Evolutionary conservation across 2,888 invertebrate genomes (phyloP).

Genomic region (Parapristionchus giblindavisi): DNA sequence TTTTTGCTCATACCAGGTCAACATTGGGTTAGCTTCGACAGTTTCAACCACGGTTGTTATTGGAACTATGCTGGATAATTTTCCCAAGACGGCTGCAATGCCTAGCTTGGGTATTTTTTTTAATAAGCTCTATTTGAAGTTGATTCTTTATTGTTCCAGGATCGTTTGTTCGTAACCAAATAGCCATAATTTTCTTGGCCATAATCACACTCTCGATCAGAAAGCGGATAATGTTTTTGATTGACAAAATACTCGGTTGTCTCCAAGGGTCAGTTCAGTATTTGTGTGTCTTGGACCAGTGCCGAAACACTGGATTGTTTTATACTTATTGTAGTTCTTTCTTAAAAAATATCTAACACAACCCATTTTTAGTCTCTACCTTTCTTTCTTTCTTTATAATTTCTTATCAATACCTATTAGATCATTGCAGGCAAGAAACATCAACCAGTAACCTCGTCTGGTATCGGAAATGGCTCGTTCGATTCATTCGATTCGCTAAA

Average conservation of each 20-base stretch:
- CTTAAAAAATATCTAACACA: too few species aligned
- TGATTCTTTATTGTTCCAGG: background rate
- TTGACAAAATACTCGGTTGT: too few species aligned
- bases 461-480: background rate
- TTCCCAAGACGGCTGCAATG: background rate
- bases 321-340: too few species aligned
- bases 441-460: background rate
- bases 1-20: slow-evolving; percentile 8
- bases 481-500: background rate
- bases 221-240: background rate
- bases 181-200: slow-evolving; percentile 1
- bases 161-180: slow-evolving; percentile 21
- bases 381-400: too few species aligned
- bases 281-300: too few species aligned
- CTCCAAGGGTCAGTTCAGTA: too few species aligned
- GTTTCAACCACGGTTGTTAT: background rate
- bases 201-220: slow-evolving; percentile 9
- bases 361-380: too few species aligned
- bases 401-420: background rate
- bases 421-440: background rate
- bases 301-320: too few species aligned
- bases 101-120: background rate
- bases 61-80: background rate
- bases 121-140: background rate
- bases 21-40: slow-evolving; percentile 17